A percentile compares a stretch with the other conserved stretches of the same genome.
Conservation (phyloP, 2,797 vertebrate genomes). For the Hyperoplus immaculatus region DNA sequence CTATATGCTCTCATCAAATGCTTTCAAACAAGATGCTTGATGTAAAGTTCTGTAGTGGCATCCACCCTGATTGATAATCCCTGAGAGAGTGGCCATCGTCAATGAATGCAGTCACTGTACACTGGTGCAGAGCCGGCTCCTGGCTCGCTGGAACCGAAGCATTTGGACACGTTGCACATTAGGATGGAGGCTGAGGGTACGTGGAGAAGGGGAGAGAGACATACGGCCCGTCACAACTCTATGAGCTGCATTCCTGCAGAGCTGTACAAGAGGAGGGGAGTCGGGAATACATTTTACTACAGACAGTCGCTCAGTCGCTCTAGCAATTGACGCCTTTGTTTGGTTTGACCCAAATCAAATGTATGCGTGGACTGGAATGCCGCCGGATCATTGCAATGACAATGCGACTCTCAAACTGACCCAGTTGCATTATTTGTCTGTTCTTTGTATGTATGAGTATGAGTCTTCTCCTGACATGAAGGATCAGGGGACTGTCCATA, state of each 20-base stretch:
- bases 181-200: constrained; percentile 63
- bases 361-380: constrained; percentile 68
- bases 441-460: constrained; percentile 75
- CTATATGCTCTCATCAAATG: constrained; percentile 9
- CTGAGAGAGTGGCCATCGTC: constrained; percentile 36
- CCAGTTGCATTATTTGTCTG: constrained; percentile 72
- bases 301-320: constrained; percentile 65
- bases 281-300: constrained; percentile 66
- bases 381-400: constrained; percentile 65
- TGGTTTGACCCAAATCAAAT: constrained; percentile 81
- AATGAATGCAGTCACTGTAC: constrained; percentile 41
- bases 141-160: constrained; percentile 67
- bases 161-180: constrained; percentile 83
- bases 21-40: constrained; percentile 27
- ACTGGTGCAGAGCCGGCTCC: constrained; percentile 45
- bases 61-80: constrained; percentile 24
- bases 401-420: constrained; percentile 76
- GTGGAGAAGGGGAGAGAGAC: constrained; percentile 66
- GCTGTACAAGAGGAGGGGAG: constrained; percentile 27
- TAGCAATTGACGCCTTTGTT: constrained; percentile 78
- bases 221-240: constrained; percentile 72
- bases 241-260: constrained; percentile 77
- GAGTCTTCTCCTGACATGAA: constrained; percentile 84
- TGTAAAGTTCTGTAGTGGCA: constrained; percentile 28
- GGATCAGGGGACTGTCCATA: constrained; percentile 83